Percentiles rank a stretch among this genome's conserved stretches.
These are phyloP conservation scores for Euura lappo DNA, from an alignment of 1,140 invertebrate genomes.

Conservation along the genomic window DNA sequence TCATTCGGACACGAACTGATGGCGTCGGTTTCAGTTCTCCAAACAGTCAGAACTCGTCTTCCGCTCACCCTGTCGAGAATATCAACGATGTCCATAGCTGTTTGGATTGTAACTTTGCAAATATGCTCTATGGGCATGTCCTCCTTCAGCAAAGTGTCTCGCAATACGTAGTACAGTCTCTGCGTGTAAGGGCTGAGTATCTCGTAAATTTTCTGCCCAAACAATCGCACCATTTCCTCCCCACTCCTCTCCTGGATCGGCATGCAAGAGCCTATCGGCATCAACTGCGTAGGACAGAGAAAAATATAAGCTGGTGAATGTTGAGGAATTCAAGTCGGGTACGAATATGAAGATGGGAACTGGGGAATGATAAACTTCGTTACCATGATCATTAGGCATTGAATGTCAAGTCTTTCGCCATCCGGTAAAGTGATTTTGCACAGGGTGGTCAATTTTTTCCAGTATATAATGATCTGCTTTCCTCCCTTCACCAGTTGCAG, in stretches of 20 bases:
- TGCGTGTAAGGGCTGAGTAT: slow-evolving; percentile 68
- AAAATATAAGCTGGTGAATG: slow-evolving; percentile 51
- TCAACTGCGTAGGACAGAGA: slow-evolving; percentile 64
- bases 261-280: slow-evolving; percentile 64
- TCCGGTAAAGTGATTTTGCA: slow-evolving; percentile 35
- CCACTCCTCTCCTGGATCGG: slow-evolving; percentile 9
- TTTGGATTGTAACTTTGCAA: slow-evolving; percentile 54
- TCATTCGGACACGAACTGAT: too few relatives aligned
- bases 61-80: slow-evolving; percentile 66
- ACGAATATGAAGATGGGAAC: too few relatives aligned
- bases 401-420: slow-evolving; percentile 55
- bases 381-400: slow-evolving; percentile 63
- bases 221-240: slow-evolving; percentile 65
- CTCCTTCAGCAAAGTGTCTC: slow-evolving; percentile 56
- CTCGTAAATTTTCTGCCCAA: slow-evolving; percentile 67
- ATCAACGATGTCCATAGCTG: slow-evolving; percentile 64
- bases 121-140: slow-evolving; percentile 50
- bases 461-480: slow-evolving; percentile 50
- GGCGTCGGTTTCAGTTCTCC: too few relatives aligned
- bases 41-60: too few relatives aligned
- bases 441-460: slow-evolving; percentile 47
- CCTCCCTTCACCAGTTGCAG: slow-evolving; percentile 46
- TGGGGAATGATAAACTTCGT: slow-evolving; percentile 27
- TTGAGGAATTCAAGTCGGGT: slow-evolving; percentile 44
- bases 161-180: slow-evolving; percentile 65